Conservation (phyloP, 2,113 vertebrate species). For the Dendropsophus ebraccatus region DNA sequence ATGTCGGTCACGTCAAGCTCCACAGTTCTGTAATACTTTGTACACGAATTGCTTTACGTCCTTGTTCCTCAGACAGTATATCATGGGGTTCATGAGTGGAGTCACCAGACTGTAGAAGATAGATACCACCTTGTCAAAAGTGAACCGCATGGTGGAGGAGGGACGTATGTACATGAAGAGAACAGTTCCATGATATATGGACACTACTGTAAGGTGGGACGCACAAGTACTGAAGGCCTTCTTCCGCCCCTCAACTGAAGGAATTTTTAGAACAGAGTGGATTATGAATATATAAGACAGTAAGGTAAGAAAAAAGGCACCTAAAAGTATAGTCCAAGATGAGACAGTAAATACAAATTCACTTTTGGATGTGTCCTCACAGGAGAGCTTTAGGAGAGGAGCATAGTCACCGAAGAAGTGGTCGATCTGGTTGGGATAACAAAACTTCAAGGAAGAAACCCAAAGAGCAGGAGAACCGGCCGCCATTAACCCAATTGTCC, state of each 20-base stretch:
- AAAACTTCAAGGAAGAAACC: slow-evolving; percentile 41
- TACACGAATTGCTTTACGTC: slow-evolving; percentile 61
- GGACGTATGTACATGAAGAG: slow-evolving; percentile 44
- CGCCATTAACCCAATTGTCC: slow-evolving; percentile 20
- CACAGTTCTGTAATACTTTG: slow-evolving; percentile 3
- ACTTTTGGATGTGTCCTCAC: slow-evolving; percentile 25
- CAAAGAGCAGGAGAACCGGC: slow-evolving; percentile 21
- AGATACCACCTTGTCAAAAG: slow-evolving; percentile 32
- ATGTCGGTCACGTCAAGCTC: not conserved
- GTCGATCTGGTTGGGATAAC: slow-evolving; percentile 43
- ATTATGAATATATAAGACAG: slow-evolving; percentile 32
- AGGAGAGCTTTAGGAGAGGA: slow-evolving; percentile 45
- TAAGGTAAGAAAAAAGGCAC: slow-evolving; percentile 36
- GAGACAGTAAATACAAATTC: slow-evolving; percentile 34
- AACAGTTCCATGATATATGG: slow-evolving; percentile 30
- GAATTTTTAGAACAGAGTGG: slow-evolving; percentile 12
- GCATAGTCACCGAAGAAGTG: slow-evolving; percentile 53
- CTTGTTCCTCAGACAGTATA: slow-evolving; percentile 45
- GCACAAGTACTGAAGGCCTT: slow-evolving; percentile 42
- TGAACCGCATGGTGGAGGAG: slow-evolving; percentile 12
- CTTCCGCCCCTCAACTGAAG: slow-evolving; percentile 39
- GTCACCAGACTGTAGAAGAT: slow-evolving; percentile 48
- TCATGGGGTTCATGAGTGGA: slow-evolving; percentile 44
- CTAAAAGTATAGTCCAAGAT: slow-evolving; percentile 35
- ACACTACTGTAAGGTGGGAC: slow-evolving; percentile 36